These are phyloP conservation scores for Drosophila formosana DNA, from an alignment of 2,888 invertebrate genomes.

Conservation along the genomic window DNA sequence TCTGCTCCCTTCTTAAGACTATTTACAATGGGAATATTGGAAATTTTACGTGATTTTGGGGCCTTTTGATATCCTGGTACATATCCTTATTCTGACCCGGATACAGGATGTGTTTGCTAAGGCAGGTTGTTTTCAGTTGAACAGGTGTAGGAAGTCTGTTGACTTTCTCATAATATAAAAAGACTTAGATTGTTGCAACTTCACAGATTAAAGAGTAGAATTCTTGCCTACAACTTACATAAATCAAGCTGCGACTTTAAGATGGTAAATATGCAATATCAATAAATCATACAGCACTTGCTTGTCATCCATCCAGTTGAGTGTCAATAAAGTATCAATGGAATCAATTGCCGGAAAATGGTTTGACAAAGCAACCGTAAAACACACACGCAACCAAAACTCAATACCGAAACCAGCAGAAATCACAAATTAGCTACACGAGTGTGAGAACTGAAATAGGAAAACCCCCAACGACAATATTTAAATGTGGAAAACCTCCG, in stretches of 20 bases:
- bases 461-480: constrained; percentile 40
- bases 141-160: constrained; percentile 63
- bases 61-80: constrained; percentile 68
- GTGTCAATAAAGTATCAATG: constrained; percentile 54
- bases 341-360: constrained; percentile 83
- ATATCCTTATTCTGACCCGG: constrained; percentile 47
- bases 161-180: neutral
- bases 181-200: neutral
- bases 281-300: constrained; percentile 72
- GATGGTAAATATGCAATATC: constrained; percentile 36
- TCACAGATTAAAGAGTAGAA: neutral
- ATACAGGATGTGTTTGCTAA: constrained; percentile 69
- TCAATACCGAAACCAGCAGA: constrained; percentile 78
- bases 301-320: constrained; percentile 60
- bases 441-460: constrained; percentile 78
- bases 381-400: constrained; percentile 68
- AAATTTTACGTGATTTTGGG: constrained; percentile 72
- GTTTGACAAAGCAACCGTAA: constrained; percentile 77
- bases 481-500: constrained; percentile 47
- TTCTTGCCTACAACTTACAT: neutral
- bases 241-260: constrained; percentile 10
- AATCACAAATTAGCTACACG: constrained; percentile 83
- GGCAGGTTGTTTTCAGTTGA: constrained; percentile 43
- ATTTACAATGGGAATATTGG: constrained; percentile 56
- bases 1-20: constrained; percentile 21